phyloP scores from a whole-genome alignment of 2,113 vertebrate species.

The Apus apus region DNA sequence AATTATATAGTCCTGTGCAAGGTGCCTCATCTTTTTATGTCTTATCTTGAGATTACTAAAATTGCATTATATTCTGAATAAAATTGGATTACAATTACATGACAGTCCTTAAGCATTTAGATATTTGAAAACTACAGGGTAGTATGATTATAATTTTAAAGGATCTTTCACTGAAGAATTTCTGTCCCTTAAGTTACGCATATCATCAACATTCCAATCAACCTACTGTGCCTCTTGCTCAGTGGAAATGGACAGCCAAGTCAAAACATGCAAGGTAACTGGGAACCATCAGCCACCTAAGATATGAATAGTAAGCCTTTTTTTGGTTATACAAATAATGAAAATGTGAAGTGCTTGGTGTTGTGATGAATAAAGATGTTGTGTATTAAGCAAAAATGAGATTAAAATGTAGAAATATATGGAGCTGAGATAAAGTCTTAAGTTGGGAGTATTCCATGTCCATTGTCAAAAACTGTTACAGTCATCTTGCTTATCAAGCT shows the following conservation, averaged over 20 bases:
- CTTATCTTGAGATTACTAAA: conserved; percentile 58
- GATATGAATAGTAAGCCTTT: not conserved
- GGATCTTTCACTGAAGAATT: not conserved
- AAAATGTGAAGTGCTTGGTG: not conserved
- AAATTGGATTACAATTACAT: conserved; percentile 61
- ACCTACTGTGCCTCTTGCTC: not conserved
- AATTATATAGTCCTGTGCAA: conserved; percentile 40
- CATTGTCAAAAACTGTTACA: not conserved
- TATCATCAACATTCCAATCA: not conserved
- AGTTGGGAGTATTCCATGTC: not conserved
- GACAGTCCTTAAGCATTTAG: conserved; percentile 37
- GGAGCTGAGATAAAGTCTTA: not conserved
- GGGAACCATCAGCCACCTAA: not conserved
- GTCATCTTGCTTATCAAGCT: not conserved
- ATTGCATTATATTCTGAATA: conserved; percentile 47
- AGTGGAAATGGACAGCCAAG: not conserved
- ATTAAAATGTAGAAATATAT: not conserved
- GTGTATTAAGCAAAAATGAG: not conserved
- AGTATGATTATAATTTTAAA: conserved; percentile 37
- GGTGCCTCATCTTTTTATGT: conserved; percentile 59
- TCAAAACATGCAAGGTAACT: not conserved
- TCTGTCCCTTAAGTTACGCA: not conserved
- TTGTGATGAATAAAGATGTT: not conserved
- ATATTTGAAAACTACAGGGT: conserved; percentile 26
- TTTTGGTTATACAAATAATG: not conserved